Percentiles rank a stretch among this genome's conserved stretches.
Conservation (phyloP, 2,888 invertebrate genomes). For the Bugulina stolonifera region DNA sequence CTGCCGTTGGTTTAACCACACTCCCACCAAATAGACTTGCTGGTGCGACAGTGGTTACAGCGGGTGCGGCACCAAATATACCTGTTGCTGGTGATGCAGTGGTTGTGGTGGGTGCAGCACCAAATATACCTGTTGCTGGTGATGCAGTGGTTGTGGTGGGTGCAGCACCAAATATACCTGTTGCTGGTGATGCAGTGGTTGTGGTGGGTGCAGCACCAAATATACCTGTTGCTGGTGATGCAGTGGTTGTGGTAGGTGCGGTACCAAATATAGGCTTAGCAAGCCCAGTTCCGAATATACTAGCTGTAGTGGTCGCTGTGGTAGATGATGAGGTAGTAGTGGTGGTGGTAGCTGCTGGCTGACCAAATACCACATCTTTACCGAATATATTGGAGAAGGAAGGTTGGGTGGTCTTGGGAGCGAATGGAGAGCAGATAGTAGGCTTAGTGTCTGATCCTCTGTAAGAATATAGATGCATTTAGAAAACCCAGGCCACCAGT, state of each 20-base stretch:
- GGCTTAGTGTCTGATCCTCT: not conserved
- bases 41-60: not conserved
- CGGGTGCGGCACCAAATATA: conserved; percentile 1
- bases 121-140: not conserved
- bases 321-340: not conserved
- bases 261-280: no score
- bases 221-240: not conserved
- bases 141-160: not conserved
- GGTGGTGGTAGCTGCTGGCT: not conserved
- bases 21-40: not conserved
- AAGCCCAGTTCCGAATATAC: not conserved
- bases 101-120: not conserved
- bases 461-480: no score
- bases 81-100: not conserved
- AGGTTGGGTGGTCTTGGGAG: conserved; percentile 12
- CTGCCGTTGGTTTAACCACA: not conserved
- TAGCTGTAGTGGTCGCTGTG: not conserved
- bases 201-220: not conserved
- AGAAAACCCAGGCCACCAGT: no score
- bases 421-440: not conserved
- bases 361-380: not conserved
- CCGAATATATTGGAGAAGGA: not conserved
- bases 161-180: not conserved
- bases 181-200: not conserved
- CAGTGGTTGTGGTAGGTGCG: not conserved